A percentile compares a stretch with the other conserved stretches of the same genome.
Evolutionary conservation across 2,113 vertebrate genomes (phyloP).

Genomic region (Machaerirhynchus nigripectus): DNA sequence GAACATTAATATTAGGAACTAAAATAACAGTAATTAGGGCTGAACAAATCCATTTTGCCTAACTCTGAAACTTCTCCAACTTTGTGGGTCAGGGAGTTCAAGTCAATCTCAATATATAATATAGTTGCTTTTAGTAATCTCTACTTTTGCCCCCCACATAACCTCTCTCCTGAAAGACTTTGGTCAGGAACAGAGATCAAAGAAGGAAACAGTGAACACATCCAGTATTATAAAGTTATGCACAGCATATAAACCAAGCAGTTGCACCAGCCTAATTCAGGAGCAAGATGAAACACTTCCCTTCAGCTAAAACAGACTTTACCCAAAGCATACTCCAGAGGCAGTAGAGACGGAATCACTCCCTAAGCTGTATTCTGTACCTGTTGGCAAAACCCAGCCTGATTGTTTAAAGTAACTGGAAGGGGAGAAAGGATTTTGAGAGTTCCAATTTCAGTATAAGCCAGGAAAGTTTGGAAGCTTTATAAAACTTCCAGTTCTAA

Average conservation of each 20-base stretch:
- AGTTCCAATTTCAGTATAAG: background rate
- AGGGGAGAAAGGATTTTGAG: background rate
- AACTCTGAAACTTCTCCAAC: constrained; percentile 45
- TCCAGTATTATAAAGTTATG: constrained; percentile 7
- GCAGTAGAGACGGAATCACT: background rate
- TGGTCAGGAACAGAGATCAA: background rate
- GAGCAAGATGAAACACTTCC: background rate
- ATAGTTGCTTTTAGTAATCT: background rate
- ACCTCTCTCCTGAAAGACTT: constrained; percentile 6
- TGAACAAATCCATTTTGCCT: constrained; percentile 61
- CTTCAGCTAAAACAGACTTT: background rate
- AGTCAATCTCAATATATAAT: constrained; percentile 13
- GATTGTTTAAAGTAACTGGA: background rate
- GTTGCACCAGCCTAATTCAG: constrained; percentile 17
- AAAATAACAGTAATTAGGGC: constrained; percentile 60
- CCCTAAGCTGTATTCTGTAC: background rate
- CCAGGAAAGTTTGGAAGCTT: background rate
- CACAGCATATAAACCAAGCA: constrained; percentile 36
- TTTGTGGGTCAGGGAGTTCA: constrained; percentile 33
- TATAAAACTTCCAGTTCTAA: background rate
- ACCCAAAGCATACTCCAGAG: background rate
- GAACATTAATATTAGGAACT: constrained; percentile 61
- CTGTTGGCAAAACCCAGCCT: background rate
- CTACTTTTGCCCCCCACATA: background rate
- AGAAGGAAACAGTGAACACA: constrained; percentile 35